Conservation (phyloP, 2,113 vertebrate species). For the Noturus placidus region DNA sequence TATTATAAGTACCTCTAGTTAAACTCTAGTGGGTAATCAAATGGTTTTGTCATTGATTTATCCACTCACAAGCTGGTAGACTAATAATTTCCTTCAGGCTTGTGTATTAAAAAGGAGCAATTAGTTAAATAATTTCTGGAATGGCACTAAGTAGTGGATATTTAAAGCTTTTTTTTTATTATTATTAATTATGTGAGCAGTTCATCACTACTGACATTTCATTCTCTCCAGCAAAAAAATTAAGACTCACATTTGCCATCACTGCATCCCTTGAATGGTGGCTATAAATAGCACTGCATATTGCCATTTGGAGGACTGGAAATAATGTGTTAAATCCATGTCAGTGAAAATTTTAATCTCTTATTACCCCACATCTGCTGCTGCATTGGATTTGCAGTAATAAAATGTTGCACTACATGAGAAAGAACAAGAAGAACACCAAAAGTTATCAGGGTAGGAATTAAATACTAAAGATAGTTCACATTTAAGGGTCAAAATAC, state of each 20-base stretch:
- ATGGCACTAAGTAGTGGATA: constrained; percentile 44
- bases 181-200: constrained; percentile 46
- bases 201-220: constrained; percentile 48
- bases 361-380: neutral
- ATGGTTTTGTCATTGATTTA: constrained; percentile 42
- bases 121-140: constrained; percentile 46
- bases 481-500: neutral
- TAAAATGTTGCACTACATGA: neutral
- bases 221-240: constrained; percentile 37
- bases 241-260: constrained; percentile 27
- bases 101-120: constrained; percentile 34
- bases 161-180: constrained; percentile 34
- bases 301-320: constrained; percentile 39
- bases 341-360: constrained; percentile 23
- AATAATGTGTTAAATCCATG: constrained; percentile 41
- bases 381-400: neutral
- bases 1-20: neutral
- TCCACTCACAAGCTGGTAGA: constrained; percentile 7
- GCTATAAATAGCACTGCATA: constrained; percentile 39
- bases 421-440: neutral
- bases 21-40: neutral
- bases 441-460: neutral
- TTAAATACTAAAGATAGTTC: neutral
- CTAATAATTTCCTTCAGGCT: constrained; percentile 19
- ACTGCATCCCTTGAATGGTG: neutral